Conservation (phyloP, 1,140 invertebrate genomes). For the Lasioglossum baleicum region DNA sequence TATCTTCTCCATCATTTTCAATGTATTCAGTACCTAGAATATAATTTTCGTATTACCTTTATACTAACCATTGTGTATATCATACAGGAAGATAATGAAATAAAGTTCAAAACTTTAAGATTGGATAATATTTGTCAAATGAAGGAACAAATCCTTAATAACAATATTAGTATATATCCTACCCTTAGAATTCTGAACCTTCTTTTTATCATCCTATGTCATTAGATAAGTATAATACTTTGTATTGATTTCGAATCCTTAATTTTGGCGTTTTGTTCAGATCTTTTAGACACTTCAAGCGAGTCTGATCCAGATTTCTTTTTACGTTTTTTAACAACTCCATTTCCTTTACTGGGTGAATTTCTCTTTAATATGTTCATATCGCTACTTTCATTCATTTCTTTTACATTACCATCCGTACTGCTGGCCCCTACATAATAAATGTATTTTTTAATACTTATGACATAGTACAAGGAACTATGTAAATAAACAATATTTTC, state of each 20-base stretch:
- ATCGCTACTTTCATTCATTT: neutral
- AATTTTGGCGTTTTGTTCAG: neutral
- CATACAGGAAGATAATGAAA: too few species aligned
- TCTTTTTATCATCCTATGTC: neutral
- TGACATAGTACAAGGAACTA: neutral
- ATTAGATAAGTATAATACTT: slow-evolving; percentile 2
- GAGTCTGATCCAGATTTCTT: neutral
- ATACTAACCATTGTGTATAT: neutral
- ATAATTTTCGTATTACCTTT: neutral
- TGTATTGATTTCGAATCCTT: slow-evolving; percentile 22
- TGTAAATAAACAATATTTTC: neutral
- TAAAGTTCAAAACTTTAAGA: too few species aligned
- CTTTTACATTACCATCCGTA: neutral
- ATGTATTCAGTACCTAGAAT: slow-evolving; percentile 1
- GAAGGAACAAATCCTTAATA: too few species aligned
- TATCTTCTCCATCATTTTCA: slow-evolving; percentile 1
- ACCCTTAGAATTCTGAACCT: too few species aligned
- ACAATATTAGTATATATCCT: too few species aligned
- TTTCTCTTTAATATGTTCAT: neutral
- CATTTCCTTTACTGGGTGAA: neutral
- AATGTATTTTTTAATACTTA: too few species aligned
- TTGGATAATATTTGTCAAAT: too few species aligned
- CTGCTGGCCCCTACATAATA: neutral
- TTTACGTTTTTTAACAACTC: neutral
- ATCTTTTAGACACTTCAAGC: neutral